Evolutionary conservation across 2,113 vertebrate genomes (phyloP), one percentile per base, ranked within the genome.

Genomic region (Alligator sinensis): DNA sequence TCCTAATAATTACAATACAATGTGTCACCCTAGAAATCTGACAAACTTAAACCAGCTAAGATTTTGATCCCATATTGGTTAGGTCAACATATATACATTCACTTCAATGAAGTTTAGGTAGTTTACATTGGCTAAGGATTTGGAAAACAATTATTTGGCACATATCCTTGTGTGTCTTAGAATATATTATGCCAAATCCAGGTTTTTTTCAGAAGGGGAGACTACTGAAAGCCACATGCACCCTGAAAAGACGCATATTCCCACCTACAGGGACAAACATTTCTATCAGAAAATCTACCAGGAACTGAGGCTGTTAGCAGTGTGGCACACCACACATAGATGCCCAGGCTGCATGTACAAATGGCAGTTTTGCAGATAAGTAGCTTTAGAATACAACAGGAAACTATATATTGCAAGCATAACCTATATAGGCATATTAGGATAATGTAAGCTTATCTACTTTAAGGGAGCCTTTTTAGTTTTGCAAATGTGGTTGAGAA

Each of bases 391-490:
- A 91, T 72, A 81, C 92, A 95, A 80, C 59, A 78, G 15, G 82
- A 79, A 91, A 92, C n/a, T 78, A 58, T 79, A 92, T 92, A 92
- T 95, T 77, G 72, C 34, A 82, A 77, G 74, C 64, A 95, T 84
- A 92, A 94, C 55, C 22, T 6, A 85, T 75, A 93, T 91, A 91
- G 90, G 94, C 92, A 96, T 91, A 22, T 74, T 92, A 95, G 88
- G 86, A 90, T 95, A 94, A 96, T 94, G 79, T 90, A 79, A 86
- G 77, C 95, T 90, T 89, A 94, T 88, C 59, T 80, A 94, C 91
- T 80, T 77, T 91, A 89, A 87, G 88, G 93, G 79, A 94, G 63
- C 91, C 79, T 95, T 68, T 78, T 92, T 62, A 1, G 0, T 54
- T 92, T 91, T 82, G 87, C 63, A n/a, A 90, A 94, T 2, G 94